Evolutionary conservation across 2,113 vertebrate species (phyloP).

Genomic region (Martes martes): DNA sequence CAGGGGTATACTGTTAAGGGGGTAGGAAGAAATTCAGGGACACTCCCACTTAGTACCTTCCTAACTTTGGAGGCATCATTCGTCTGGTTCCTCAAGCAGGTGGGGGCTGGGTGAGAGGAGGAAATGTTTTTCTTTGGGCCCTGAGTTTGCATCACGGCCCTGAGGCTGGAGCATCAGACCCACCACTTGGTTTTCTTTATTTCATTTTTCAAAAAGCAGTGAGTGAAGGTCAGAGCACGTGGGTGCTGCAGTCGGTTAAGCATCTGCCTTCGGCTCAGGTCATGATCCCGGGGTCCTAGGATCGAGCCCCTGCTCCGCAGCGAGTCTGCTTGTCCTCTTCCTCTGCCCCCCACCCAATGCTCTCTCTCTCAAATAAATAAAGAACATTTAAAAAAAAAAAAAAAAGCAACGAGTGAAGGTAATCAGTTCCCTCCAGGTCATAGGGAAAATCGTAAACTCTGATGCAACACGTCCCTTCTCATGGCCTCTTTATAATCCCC

Average conservation of each 20-base stretch:
- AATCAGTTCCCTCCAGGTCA: neutral
- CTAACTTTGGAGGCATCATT: neutral
- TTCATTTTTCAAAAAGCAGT: neutral
- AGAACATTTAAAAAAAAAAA: neutral
- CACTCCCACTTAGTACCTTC: neutral
- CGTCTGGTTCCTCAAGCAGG: too few relatives aligned
- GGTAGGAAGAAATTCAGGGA: neutral
- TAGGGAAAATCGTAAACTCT: neutral
- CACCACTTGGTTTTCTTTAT: neutral
- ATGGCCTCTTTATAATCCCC: neutral
- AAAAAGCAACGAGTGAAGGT: accelerated
- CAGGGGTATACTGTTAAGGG: neutral
- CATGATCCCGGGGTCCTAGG: neutral
- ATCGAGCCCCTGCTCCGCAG: neutral
- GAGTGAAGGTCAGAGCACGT: neutral
- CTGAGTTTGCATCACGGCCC: accelerated
- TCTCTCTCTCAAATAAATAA: too few relatives aligned
- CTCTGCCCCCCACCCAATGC: too few relatives aligned
- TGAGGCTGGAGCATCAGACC: neutral
- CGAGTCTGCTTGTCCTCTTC: too few relatives aligned
- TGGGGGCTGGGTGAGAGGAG: neutral
- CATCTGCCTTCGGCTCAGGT: neutral
- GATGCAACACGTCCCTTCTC: neutral
- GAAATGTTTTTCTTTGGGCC: neutral
- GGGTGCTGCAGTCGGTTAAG: neutral